phyloP scores from a whole-genome alignment of 2,113 vertebrate species.

The Barnardius zonarius region DNA sequence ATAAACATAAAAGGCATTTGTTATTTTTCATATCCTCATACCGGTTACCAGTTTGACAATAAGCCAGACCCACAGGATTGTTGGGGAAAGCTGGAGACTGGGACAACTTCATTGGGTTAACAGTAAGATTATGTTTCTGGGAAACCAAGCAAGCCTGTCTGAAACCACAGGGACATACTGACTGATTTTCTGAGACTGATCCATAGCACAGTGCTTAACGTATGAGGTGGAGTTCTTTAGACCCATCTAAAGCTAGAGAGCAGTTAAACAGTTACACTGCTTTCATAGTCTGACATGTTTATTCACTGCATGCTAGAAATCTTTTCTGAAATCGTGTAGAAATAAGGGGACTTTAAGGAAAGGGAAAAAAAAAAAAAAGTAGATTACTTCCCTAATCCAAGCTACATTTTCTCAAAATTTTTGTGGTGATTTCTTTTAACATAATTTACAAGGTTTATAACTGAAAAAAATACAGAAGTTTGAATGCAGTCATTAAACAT shows the following conservation, averaged over 20 bases:
- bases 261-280: background rate
- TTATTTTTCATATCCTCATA: background rate
- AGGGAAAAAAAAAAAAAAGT: background rate
- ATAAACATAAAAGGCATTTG: background rate
- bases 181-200: background rate
- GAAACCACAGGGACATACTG: background rate
- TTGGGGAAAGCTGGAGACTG: background rate
- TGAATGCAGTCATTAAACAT: background rate
- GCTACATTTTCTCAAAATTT: background rate
- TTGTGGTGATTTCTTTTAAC: background rate
- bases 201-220: background rate
- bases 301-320: background rate
- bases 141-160: background rate
- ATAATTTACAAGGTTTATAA: background rate
- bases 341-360: background rate
- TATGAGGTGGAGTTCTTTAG: background rate
- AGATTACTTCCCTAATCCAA: background rate
- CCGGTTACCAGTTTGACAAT: rapidly evolving
- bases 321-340: background rate
- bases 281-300: background rate
- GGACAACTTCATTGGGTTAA: background rate
- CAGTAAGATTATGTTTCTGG: background rate
- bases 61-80: background rate
- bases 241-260: background rate
- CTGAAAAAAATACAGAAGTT: background rate